phyloP scores from a whole-genome alignment of 2,797 vertebrate genomes.

The Dermochelys coriacea region DNA sequence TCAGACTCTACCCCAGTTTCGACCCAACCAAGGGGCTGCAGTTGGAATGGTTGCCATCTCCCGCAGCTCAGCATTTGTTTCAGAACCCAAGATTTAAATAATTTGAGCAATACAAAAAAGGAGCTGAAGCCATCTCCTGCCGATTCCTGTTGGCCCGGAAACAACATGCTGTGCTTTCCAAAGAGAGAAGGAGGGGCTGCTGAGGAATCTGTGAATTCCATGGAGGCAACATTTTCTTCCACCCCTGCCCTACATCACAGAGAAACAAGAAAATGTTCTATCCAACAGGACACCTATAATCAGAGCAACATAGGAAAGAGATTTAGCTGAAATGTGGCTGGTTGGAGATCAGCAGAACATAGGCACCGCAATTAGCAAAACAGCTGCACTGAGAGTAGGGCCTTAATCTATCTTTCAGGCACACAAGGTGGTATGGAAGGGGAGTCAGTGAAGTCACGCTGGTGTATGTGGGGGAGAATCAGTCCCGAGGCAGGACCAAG shows the following conservation, averaged over 20 bases:
- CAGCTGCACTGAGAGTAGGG: neutral
- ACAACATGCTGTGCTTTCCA: neutral
- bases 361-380: neutral
- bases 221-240: neutral
- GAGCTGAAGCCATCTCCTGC: neutral
- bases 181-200: neutral
- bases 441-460: neutral
- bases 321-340: neutral
- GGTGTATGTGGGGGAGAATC: neutral
- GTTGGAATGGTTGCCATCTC: no score
- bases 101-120: no score
- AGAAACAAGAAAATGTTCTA: no score
- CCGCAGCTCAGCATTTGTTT: no score
- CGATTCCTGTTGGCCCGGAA: neutral
- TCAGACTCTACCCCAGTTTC: no score
- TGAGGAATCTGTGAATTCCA: neutral
- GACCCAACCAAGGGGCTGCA: no score
- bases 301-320: neutral
- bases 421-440: neutral
- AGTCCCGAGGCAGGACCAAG: neutral
- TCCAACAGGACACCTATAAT: neutral
- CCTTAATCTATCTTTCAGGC: neutral
- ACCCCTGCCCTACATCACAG: neutral
- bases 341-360: neutral
- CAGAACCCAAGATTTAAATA: no score